These are phyloP conservation scores for Donacobius atricapilla DNA, from an alignment of 2,113 vertebrate genomes.

Conservation along the genomic window DNA sequence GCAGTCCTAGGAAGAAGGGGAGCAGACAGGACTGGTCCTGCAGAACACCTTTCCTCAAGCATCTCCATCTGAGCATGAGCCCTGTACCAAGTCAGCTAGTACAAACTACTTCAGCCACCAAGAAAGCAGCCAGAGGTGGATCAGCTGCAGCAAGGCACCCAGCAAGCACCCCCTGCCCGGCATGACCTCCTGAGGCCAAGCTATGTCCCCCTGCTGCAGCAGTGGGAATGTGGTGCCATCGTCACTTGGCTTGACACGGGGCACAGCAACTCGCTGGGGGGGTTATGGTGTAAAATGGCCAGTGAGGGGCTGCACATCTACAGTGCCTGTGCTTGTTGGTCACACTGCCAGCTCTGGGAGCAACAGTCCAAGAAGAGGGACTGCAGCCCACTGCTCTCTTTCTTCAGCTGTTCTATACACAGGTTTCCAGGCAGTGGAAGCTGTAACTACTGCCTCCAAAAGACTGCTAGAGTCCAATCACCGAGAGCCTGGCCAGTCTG, in stretches of 20 bases:
- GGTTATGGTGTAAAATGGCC: not conserved
- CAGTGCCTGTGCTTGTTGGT: not conserved
- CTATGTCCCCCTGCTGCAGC: not conserved
- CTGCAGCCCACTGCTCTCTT: not conserved
- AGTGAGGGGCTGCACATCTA: not conserved
- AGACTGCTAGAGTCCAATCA: not conserved
- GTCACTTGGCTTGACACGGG: accelerated
- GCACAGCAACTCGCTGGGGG: not conserved
- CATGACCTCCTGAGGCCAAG: not conserved
- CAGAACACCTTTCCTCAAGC: not conserved
- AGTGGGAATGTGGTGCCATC: not conserved
- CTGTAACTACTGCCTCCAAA: not conserved
- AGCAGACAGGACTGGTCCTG: not conserved
- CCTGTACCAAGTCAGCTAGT: not conserved
- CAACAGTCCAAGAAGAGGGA: not conserved
- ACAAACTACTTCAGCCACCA: not conserved
- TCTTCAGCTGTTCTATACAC: not conserved
- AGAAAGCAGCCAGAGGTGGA: not conserved
- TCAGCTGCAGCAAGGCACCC: not conserved
- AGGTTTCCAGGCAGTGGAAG: not conserved
- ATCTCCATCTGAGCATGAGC: not conserved
- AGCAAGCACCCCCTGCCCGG: not conserved
- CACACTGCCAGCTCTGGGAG: not conserved
- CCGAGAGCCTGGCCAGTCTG: not conserved
- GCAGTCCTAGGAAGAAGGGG: not conserved